A percentile compares a stretch with the other conserved stretches of the same genome.
These are phyloP conservation scores for Hemibagrus wyckioides DNA, from an alignment of 2,113 vertebrate genomes.

Conservation along the genomic window DNA sequence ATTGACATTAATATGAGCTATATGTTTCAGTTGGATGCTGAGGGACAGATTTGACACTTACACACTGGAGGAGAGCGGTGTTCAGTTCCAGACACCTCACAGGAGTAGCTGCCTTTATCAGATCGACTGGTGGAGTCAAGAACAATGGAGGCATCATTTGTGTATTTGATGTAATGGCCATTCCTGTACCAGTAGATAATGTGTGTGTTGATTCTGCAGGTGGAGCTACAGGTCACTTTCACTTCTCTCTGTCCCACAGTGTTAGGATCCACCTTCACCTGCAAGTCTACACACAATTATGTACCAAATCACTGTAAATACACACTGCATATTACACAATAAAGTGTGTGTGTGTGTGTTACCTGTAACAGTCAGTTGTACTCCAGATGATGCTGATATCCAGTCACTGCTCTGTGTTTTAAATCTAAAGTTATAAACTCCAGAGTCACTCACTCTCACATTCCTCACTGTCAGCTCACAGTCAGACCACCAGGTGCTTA, in stretches of 20 bases:
- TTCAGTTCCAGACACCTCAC: background rate
- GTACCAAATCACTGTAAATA: background rate
- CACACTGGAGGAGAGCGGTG: slow-evolving; percentile 6
- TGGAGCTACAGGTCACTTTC: slow-evolving; percentile 36
- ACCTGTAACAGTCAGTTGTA: too few relatives aligned
- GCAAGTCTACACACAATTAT: background rate
- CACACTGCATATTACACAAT: background rate
- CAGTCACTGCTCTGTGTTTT: too few relatives aligned
- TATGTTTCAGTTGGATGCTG: background rate
- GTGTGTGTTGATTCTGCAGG: background rate
- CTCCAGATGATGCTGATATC: too few relatives aligned
- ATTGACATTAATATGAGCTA: background rate
- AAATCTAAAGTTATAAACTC: too few relatives aligned
- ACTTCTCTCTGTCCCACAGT: slow-evolving; percentile 1
- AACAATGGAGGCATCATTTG: background rate
- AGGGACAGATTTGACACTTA: background rate
- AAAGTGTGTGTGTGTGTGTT: background rate
- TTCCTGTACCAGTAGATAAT: slow-evolving; percentile 17
- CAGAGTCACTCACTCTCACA: too few relatives aligned
- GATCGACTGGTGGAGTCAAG: background rate
- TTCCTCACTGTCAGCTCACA: background rate
- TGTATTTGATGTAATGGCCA: rapidly evolving
- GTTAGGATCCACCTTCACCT: background rate
- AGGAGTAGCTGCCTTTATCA: slow-evolving; percentile 17
- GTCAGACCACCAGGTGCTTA: background rate